These are phyloP conservation scores for Crocallis elinguaria DNA, from an alignment of 2,888 invertebrate genomes.

Conservation along the genomic window DNA sequence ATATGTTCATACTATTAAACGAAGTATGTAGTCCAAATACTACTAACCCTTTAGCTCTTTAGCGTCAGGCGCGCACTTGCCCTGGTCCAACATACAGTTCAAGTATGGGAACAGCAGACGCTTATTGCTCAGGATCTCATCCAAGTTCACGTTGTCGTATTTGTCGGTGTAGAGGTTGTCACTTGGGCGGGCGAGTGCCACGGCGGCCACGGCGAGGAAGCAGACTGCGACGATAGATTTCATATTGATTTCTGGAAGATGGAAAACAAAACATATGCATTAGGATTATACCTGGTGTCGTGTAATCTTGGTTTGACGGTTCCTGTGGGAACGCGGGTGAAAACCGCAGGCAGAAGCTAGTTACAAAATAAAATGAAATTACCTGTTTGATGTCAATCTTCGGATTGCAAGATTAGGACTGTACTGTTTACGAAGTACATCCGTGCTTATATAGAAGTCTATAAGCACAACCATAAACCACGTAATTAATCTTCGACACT, in stretches of 20 bases:
- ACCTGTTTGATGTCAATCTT: conserved; percentile 6
- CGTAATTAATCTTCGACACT: neutral
- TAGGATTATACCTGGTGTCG: no score
- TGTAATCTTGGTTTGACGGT: no score
- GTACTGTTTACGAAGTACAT: neutral
- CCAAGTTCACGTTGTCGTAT: conserved; percentile 88
- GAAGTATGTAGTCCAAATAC: no score
- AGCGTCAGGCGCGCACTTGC: conserved; percentile 88
- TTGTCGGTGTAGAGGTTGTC: conserved; percentile 81
- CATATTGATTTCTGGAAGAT: neutral
- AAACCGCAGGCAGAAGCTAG: no score
- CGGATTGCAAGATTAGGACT: conserved; percentile 7
- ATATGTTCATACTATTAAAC: no score
- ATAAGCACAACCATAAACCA: conserved; percentile 3
- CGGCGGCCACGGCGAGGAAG: conserved; percentile 49
- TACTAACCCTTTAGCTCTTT: conserved; percentile 80
- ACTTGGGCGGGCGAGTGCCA: conserved; percentile 49
- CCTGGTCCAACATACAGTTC: conserved; percentile 86
- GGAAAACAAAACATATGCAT: neutral
- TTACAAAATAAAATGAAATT: neutral
- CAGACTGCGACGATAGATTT: conserved; percentile 40
- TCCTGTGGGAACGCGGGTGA: no score
- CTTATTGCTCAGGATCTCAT: conserved; percentile 86
- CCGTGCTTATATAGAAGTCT: conserved; percentile 8
- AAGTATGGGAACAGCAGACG: conserved; percentile 87